Conservation (phyloP, 2,113 vertebrate species). For the Haliaeetus leucogaster region DNA sequence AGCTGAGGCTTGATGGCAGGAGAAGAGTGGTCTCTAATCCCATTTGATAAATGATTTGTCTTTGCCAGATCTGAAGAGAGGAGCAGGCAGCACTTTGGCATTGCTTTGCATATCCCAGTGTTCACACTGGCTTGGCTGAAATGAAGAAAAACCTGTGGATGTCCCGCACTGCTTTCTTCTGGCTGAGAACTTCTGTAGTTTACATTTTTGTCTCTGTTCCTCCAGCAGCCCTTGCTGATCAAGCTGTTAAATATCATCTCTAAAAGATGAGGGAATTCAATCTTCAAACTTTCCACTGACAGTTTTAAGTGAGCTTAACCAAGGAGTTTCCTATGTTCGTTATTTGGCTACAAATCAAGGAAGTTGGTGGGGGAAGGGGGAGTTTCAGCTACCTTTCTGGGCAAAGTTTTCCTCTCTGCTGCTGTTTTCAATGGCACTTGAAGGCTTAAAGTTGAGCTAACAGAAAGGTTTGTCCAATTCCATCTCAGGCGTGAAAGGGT, state of each 20-base stretch:
- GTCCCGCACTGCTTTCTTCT: neutral
- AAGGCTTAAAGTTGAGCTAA: neutral
- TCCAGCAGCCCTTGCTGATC: neutral
- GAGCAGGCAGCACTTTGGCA: neutral
- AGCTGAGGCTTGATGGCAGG: neutral
- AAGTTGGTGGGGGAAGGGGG: neutral
- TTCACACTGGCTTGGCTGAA: neutral
- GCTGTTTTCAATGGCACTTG: neutral
- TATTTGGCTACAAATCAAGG: neutral
- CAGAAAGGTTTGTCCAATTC: neutral
- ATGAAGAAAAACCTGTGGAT: neutral
- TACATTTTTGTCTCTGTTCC: neutral
- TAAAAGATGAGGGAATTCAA: neutral
- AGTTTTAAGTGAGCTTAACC: constrained; percentile 13
- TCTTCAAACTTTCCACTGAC: constrained; percentile 33
- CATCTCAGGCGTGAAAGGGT: neutral
- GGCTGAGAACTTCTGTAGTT: neutral
- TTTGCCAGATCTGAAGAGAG: neutral
- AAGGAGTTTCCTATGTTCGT: constrained; percentile 11
- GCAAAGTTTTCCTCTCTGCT: neutral
- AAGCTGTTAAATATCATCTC: neutral
- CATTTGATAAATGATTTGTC: neutral
- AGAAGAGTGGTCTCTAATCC: neutral
- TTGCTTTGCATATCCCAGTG: neutral
- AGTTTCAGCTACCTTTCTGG: neutral